A percentile compares a stretch with the other conserved stretches of the same genome.
Evolutionary conservation across 2,113 vertebrate genomes (phyloP).

Genomic region (Bombycilla garrulus): DNA sequence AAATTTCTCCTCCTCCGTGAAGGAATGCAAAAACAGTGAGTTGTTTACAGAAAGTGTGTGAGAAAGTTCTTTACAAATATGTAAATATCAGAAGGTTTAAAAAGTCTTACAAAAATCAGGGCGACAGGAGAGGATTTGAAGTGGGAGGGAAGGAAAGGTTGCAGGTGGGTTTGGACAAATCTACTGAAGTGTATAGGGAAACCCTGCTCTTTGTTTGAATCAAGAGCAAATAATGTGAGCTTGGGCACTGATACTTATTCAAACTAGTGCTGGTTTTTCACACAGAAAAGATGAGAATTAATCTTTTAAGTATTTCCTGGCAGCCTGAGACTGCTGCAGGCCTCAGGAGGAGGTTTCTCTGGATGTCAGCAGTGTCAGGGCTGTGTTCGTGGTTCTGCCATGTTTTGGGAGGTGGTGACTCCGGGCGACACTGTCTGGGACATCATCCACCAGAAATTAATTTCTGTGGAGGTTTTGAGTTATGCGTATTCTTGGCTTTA

Average conservation of each 20-base stretch:
- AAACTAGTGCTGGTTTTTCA: neutral
- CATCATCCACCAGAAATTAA: neutral
- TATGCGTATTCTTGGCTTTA: neutral
- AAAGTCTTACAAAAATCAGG: too few relatives aligned
- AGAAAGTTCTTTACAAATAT: too few relatives aligned
- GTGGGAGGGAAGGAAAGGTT: neutral
- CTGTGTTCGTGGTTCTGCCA: fast-evolving
- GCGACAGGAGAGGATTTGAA: neutral
- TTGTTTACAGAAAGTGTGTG: too few relatives aligned
- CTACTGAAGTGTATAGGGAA: fast-evolving
- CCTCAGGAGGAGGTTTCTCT: neutral
- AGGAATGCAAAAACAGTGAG: too few relatives aligned
- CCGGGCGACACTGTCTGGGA: neutral
- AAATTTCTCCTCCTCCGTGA: too few relatives aligned
- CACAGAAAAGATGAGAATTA: neutral
- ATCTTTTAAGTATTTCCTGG: neutral
- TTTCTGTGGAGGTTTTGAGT: neutral
- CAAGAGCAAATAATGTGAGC: neutral
- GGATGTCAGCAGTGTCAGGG: neutral
- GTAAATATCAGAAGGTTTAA: too few relatives aligned
- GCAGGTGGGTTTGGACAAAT: neutral
- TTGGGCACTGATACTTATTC: fast-evolving
- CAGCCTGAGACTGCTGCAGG: neutral
- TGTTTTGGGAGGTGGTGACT: fast-evolving
- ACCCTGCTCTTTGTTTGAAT: neutral